Evolutionary conservation across 2,113 vertebrate genomes (phyloP), one percentile per base, ranked within the genome.

Genomic region (Tyrannus savana): DNA sequence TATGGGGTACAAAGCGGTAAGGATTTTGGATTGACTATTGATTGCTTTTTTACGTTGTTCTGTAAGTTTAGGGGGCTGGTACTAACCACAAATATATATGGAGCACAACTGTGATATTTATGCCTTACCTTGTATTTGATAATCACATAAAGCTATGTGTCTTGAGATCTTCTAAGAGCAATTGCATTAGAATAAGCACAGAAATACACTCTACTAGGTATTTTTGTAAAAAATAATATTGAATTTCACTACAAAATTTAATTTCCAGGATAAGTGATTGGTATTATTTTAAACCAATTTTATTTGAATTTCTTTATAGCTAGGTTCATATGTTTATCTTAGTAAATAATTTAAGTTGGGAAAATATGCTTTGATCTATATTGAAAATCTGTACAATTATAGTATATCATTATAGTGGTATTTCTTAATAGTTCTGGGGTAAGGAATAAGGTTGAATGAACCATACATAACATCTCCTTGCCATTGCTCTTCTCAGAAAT

Each of bases 1-100:
- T 98, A 97, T n/a, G 97, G 97, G 72, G 98, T 98, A 95, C 98
- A 98, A 98, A 98, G 98, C 85, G 98, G 98, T 98, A 97, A 98
- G 98, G 87, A 94, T 73, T 89, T 93, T 89, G 93, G 67, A 72
- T 89, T 83, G 37, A 39, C 92, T 97, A 89, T 41, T 95, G 81
- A 87, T 96, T 92, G n/a, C 6, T 21, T 9, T 94, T 71, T 82
- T 94, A 50, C 95, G 49, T 60, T 88, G 39, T 72, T 86, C 56
- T 85, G 18, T 74, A 89, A 58, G 9, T 75, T 68, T n/a, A 55
- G 31, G 24, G 15, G 14, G 14, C 50, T 77, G 10, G 75, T 78
- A 67, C 17, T 81, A 82, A 44, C 39, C 37, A 73, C 33, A 93
- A 42, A n/a, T 56, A 24, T 41, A 53, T 42, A 69, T 77, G 22